Base-by-base conservation (phyloP, 2,888 invertebrate genomes). In the Liodrosophila aerea region DNA sequence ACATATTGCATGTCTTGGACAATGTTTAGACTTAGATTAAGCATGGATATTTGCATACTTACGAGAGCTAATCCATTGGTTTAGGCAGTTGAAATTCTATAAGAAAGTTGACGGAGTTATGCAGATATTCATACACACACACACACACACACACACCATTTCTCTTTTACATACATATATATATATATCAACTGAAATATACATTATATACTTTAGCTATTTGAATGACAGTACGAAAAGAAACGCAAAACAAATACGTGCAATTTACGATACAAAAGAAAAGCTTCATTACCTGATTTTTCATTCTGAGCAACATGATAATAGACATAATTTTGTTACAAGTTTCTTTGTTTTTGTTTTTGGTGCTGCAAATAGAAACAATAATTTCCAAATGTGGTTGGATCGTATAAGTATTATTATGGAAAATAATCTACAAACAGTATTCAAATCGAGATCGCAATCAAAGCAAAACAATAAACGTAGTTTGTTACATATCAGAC, bases 221-320 rank as follows among this genome's bases (percentile, higher is more conserved):
- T 65, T 58, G 39, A 56, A 52, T 47, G 29, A 47, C 29, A 45
- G 8, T 13, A 43, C 31, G 15, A 47, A 49, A 43, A 16, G 43
- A 43, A 64, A 57, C 43, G 33, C 45, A 30, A 65, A 76, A 61
- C 60, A 73, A 59, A 64, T 44, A 57, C 44, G 56, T 70, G 59
- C 64, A 45, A 69, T 73, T 73, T 56, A 62, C 56, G 58, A 65
- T 64, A 81, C 56, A 84, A 81, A 86, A 22, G 5, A 5, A 22
- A 22, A 62, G 82, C 82, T 82, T 87, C 62, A 86, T 85, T 87
- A 82, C 82, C 82, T 82, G 82, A 82, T 82, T 82, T 22, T 73
- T 58, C 39, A 64, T 86, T 75, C 82, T 86, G 75, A 86, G 72
- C 61, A 60, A 82, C 62, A 69, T 40, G 57, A 60, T 47, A 56